Evolutionary conservation across 35 echinoderm and acorn worm species (phyloP), one percentile per base, ranked within the genome.

Genomic region (Antedon bifida): DNA sequence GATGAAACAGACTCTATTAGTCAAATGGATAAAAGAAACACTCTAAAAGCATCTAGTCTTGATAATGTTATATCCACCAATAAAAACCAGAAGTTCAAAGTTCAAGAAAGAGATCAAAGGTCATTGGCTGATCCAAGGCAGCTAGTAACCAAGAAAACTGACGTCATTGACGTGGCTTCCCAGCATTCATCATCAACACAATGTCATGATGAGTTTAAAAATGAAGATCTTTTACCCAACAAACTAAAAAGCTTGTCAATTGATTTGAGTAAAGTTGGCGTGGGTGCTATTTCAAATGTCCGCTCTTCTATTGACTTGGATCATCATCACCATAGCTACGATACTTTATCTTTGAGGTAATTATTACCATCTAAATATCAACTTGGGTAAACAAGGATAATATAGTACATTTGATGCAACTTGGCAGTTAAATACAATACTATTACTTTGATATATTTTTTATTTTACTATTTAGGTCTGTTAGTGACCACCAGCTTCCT

Each of bases 1-100:
- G 82, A 79, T n/a, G 51, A 64, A 64, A 11, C 51, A 64, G 51
- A 64, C 2, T 64, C 51, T 10, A n/a, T n/a, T 21, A 19, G 9
- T 64, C 51, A 11, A 8, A 16, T 44, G 39, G 16, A 14, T 1
- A 64, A 10, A 19, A 26, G 51, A 10, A 10, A 64, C 1, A 64
- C 51, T 7, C n/a, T 29, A 34, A 80, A 29, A 80, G 33, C 78
- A 80, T 34, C 78, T 12, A 80, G 78, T 80, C 29, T 80, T 64
- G 51, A 64, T 38, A 80, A 29, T 26, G 39, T 34, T 9, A 11
- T 80, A 3, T 5, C 34, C 8, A 80, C 34, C n/a, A 38, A 39
- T 38, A 36, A 29, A 35, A 29, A 34, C 16, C 36, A 34, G 7
- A 3, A 34, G 23, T 36, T 4, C 78, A 29, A 36, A 36, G n/a